Evolutionary conservation across 2,797 vertebrate genomes (phyloP), one percentile per base, ranked within the genome.

Genomic region (Tokudaia tokunoshimensis): DNA sequence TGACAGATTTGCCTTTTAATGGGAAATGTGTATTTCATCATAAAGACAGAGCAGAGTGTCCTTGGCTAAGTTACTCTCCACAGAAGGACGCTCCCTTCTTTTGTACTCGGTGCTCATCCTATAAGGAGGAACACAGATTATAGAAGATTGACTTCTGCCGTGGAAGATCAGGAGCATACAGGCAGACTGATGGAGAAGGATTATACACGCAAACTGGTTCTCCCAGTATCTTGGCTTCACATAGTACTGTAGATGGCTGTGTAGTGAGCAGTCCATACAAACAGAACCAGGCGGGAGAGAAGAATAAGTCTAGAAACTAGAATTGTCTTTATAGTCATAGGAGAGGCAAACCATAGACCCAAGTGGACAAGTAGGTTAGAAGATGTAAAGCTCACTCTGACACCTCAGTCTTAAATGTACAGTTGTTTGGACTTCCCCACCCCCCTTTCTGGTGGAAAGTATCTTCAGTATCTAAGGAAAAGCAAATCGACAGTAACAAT

Each of bases 1-100:
- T 97, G 97, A 97, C 96, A 98, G 97, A 98, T 98, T 98, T 98
- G 96, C 96, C 96, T 98, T 97, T 98, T 98, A 97, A 98, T 97
- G 96, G 97, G 96, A 97, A 97, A 97, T 96, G 57, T 95, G 97
- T 97, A 96, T 97, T 96, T 97, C 97, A 97, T 98, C 97, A 94
- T 97, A 96, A 98, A 97, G 97, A 97, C 63, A 84, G 97, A 97
- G 96, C 95, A 80, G 55, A 67, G 97, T 97, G 94, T 97, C 97
- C 96, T 98, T 97, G 97, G 97, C 97, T 89, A 86, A 89, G 95
- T 93, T 97, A 89, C 76, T 96, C 97, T 96, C 95, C 81, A 59
- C 95, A 97, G 96, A 98, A 97, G 96, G 96, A 92, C 95, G 95
- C 92, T 96, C 96, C 92, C 85, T 96, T 96, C 96, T 96, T 94